Conservation (phyloP, 1,140 invertebrate species). For the Diachasma alloeum region DNA sequence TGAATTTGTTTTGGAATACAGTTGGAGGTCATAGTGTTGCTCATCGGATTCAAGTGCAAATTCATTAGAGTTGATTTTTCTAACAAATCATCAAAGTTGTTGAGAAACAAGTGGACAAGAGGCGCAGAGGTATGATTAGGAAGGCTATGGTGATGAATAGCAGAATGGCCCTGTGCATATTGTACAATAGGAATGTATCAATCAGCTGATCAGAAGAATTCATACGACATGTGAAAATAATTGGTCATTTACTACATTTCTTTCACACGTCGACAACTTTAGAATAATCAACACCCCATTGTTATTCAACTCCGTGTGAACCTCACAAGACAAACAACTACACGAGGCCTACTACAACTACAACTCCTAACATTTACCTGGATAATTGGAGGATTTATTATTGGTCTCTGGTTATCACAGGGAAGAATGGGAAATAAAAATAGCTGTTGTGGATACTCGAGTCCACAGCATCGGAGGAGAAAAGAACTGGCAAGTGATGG, state of each 20-base stretch:
- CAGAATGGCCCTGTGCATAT: background rate
- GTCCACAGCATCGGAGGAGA: constrained; percentile 68
- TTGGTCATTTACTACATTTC: background rate
- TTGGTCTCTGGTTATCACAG: background rate
- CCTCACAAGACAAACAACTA: background rate
- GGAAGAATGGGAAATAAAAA: constrained; percentile 77
- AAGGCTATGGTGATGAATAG: background rate
- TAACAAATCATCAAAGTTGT: background rate
- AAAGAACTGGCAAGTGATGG: constrained; percentile 63
- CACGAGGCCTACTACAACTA: background rate
- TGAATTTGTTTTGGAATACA: too few species aligned
- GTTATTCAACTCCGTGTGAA: background rate
- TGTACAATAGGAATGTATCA: constrained; percentile 2
- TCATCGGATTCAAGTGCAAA: too few species aligned
- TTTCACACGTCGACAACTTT: background rate
- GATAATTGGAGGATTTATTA: background rate
- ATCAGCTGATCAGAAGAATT: constrained; percentile 26
- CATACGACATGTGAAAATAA: constrained; percentile 23
- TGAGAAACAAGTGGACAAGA: background rate
- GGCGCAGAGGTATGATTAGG: background rate
- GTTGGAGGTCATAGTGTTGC: too few species aligned
- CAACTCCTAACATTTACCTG: background rate
- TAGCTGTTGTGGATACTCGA: constrained; percentile 80
- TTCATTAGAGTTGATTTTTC: too few species aligned
- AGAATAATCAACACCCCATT: background rate